A percentile compares a stretch with the other conserved stretches of the same genome.
Conservation (phyloP, 2,113 vertebrate species). For the Arothron firmamentum region DNA sequence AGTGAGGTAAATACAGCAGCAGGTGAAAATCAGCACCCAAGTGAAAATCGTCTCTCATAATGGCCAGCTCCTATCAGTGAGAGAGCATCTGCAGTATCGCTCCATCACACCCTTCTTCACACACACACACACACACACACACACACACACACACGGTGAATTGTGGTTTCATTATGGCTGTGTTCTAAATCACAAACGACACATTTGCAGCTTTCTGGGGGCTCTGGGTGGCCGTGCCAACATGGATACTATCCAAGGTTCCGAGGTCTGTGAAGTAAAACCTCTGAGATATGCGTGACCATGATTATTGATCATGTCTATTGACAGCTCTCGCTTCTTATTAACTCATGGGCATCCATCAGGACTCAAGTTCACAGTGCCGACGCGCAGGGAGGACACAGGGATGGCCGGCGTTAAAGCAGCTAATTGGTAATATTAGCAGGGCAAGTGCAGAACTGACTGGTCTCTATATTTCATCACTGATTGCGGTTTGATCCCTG, state of each 20-base stretch:
- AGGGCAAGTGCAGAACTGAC: too few species aligned
- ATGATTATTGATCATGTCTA: constrained; percentile 34
- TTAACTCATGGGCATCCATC: constrained; percentile 39
- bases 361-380: constrained; percentile 19
- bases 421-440: too few species aligned
- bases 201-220: background rate
- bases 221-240: background rate
- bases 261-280: background rate
- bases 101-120: too few species aligned
- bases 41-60: too few species aligned
- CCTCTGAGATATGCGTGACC: constrained; percentile 26
- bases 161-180: background rate
- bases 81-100: too few species aligned
- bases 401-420: constrained; percentile 4
- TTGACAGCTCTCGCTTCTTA: constrained; percentile 50
- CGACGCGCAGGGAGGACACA: background rate
- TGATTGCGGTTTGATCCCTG: too few species aligned
- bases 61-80: too few species aligned
- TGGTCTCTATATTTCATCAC: too few species aligned
- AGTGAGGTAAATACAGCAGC: too few species aligned
- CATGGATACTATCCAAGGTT: background rate
- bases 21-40: too few species aligned
- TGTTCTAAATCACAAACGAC: background rate
- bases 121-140: too few species aligned
- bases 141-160: too few species aligned